A percentile compares a stretch with the other conserved stretches of the same genome.
phyloP scores from a whole-genome alignment of 2,797 vertebrate genomes.

The Macropodus opercularis region DNA sequence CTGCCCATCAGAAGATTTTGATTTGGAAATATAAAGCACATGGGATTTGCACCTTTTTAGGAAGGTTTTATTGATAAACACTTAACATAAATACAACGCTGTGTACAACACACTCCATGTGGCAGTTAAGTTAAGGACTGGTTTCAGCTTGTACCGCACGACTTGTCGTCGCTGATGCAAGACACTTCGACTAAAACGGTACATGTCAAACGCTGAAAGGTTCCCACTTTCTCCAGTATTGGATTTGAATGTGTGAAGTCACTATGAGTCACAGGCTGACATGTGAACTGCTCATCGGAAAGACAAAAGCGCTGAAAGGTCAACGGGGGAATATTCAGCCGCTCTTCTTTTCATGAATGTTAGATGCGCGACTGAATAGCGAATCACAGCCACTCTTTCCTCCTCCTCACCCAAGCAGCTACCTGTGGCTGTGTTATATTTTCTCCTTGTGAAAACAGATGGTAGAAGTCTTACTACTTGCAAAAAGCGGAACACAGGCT shows the following conservation, averaged over 20 bases:
- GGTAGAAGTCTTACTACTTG: constrained; percentile 42
- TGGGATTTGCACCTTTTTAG: constrained; percentile 9
- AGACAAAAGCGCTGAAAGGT: constrained; percentile 43
- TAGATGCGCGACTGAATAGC: constrained; percentile 56
- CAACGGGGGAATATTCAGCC: constrained; percentile 18
- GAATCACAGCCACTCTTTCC: constrained; percentile 25
- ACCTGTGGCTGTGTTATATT: constrained; percentile 43
- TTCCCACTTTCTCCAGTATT: constrained; percentile 46
- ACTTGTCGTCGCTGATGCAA: not conserved
- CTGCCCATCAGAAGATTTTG: not conserved
- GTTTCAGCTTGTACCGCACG: not conserved
- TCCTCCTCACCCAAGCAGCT: constrained; percentile 5
- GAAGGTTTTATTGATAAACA: constrained; percentile 4
- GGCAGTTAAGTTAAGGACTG: not conserved
- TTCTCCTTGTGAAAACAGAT: constrained; percentile 33
- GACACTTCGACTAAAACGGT: constrained; percentile 42
- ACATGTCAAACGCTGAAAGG: constrained; percentile 26
- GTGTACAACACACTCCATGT: not conserved
- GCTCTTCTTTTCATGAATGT: constrained; percentile 48
- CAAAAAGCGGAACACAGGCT: constrained; percentile 50
- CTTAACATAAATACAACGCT: not conserved
- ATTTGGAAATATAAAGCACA: too few species aligned
- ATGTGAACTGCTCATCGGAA: constrained; percentile 25
- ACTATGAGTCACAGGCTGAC: constrained; percentile 41
- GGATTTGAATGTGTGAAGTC: constrained; percentile 50